Evolutionary conservation across 2,797 vertebrate genomes (phyloP).

Genomic region (Chelon auratus): DNA sequence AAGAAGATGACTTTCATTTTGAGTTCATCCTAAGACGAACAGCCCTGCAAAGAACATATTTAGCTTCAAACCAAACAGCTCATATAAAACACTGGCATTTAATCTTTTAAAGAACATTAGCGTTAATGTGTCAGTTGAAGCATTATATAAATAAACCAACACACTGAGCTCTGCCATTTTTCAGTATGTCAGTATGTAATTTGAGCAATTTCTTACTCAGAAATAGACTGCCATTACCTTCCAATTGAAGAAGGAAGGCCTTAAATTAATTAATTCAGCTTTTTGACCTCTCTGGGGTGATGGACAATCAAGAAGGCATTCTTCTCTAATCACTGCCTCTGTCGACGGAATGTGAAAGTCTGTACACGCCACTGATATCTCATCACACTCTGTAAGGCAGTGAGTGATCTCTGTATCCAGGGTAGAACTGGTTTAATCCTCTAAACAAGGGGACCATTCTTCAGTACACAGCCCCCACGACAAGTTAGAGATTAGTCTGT

Average conservation of each 20-base stretch:
- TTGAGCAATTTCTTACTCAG: constrained; percentile 2
- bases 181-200: not conserved
- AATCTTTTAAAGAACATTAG: not conserved
- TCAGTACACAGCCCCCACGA: constrained; percentile 58
- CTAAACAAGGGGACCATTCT: constrained; percentile 77
- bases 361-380: constrained; percentile 20
- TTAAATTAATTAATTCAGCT: constrained; percentile 13
- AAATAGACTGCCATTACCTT: not conserved
- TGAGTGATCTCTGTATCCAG: constrained; percentile 31
- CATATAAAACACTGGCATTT: not conserved
- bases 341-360: constrained; percentile 24
- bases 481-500: constrained; percentile 69
- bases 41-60: not conserved
- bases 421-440: constrained; percentile 69
- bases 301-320: not conserved
- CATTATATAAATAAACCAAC: not conserved
- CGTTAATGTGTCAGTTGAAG: not conserved
- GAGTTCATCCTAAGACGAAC: not conserved
- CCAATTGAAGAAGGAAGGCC: not conserved
- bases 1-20: constrained; percentile 32
- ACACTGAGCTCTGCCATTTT: constrained; percentile 8
- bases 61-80: constrained; percentile 14
- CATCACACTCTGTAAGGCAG: not conserved
- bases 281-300: not conserved
- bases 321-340: not conserved